Evolutionary conservation across 2,888 invertebrate genomes (phyloP), one percentile per base, ranked within the genome.

Genomic region (Lepidocyrtoides sp.): DNA sequence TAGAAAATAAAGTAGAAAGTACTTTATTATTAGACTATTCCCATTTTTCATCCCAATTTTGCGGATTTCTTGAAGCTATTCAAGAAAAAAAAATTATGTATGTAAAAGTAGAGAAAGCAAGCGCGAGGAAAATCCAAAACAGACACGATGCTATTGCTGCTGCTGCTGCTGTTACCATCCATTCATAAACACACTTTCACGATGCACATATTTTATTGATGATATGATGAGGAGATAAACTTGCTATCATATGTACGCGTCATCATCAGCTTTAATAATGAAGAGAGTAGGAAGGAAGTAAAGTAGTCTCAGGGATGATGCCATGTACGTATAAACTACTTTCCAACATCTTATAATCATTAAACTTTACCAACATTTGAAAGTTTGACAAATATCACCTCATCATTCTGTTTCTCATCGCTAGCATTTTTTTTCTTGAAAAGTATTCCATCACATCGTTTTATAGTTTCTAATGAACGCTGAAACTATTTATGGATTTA

Each of bases 341-440:
- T n/a, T n/a, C n/a, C n/a, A n/a, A n/a, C 17, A n/a, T 44, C 36
- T 36, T 51, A 66, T 29, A 66, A 41, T 29, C 69, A 69, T 83
- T 83, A 83, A 83, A 48, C 36, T 79, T 57, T 81, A 44, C 23
- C 17, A 7, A 72, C 10, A 36, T 84, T 14, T 75, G 54, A 85
- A 85, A 85, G 75, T 85, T 85, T 85, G 85, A 85, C 69, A 85
- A 75, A 85, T 85, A 57, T 29, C 36, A 57, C 10, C 60, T 85
- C 85, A 85, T 75, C 75, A 60, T 75, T 75, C 20, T 36, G 26
- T 51, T 23, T 63, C 84, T 44, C 14, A 5, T 72, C 36, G 8
- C 26, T 10, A 2, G 17, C 17, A 41, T 17, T 41, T 72, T 63
- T 4, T 26, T 29, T 14, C 41, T 8, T 41, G 41, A n/a, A n/a